A percentile compares a stretch with the other conserved stretches of the same genome.
Conservation (phyloP, 2,888 invertebrate genomes). For the Tachina lurida region DNA sequence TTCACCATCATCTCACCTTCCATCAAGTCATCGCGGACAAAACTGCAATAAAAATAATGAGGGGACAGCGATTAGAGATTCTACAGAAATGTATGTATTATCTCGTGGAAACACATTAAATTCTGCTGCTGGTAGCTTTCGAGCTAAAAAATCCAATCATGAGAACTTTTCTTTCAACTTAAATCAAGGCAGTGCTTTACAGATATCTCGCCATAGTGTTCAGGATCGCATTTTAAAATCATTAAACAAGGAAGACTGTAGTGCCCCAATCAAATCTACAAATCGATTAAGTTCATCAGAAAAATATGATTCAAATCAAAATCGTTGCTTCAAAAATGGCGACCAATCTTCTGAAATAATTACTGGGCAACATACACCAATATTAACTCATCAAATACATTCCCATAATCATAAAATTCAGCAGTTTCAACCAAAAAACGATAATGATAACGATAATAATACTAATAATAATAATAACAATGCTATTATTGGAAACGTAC, state of each 20-base stretch:
- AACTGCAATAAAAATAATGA: conserved; percentile 63
- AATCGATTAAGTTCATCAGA: conserved; percentile 80
- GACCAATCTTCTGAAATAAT: conserved; percentile 75
- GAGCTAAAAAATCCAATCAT: conserved; percentile 76
- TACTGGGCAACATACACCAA: conserved; percentile 79
- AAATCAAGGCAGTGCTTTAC: conserved; percentile 79
- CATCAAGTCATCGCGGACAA: conserved; percentile 82
- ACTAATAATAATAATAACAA: conserved; percentile 64
- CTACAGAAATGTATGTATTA: conserved; percentile 81
- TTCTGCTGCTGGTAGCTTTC: conserved; percentile 81
- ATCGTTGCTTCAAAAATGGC: conserved; percentile 80
- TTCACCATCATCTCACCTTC: conserved; percentile 83
- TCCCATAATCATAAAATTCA: conserved; percentile 36
- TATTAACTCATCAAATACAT: conserved; percentile 68
- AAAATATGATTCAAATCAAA: conserved; percentile 82
- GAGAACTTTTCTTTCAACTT: conserved; percentile 78
- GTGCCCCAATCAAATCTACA: conserved; percentile 79
- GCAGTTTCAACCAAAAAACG: conserved; percentile 66
- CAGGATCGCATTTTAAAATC: conserved; percentile 82
- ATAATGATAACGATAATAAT: conserved; percentile 75
- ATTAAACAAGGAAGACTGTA: conserved; percentile 82
- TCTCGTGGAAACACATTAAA: conserved; percentile 81
- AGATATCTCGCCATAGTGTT: conserved; percentile 81
- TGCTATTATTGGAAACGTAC: conserved; percentile 71
- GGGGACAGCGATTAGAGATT: conserved; percentile 77